Evolutionary conservation across 2,797 vertebrate species (phyloP).

Genomic region (Sebastes vulpes): DNA sequence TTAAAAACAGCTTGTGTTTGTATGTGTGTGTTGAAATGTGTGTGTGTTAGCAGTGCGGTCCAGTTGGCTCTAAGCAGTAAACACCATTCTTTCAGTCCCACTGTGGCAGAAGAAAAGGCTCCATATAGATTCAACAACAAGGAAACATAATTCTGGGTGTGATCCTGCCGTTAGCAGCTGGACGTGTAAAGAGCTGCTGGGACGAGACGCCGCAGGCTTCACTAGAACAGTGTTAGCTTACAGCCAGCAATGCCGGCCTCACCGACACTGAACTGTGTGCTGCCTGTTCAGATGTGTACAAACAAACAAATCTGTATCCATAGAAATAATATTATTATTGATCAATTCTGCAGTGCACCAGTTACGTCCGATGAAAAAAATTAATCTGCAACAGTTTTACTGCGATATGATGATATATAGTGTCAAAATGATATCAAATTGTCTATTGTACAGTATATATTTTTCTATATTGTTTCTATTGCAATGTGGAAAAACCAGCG

Average conservation of each 20-base stretch:
- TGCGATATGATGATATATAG: too few relatives aligned
- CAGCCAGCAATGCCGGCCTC: background rate
- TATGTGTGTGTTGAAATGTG: background rate
- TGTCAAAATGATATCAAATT: too few relatives aligned
- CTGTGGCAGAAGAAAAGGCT: conserved; percentile 72
- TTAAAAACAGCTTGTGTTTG: background rate
- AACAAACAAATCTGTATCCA: background rate
- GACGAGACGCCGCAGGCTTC: conserved; percentile 26
- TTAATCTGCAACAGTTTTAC: too few relatives aligned
- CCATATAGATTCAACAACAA: conserved; percentile 70
- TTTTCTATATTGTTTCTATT: too few relatives aligned
- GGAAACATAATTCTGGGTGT: conserved; percentile 58
- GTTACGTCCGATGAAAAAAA: background rate
- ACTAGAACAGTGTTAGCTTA: conserved; percentile 45
- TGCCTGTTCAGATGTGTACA: background rate
- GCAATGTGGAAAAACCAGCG: too few relatives aligned
- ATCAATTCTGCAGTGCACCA: background rate
- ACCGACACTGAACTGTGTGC: background rate
- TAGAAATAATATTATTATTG: background rate
- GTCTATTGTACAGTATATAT: too few relatives aligned
- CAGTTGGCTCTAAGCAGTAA: conserved; percentile 87
- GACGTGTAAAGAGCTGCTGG: conserved; percentile 51
- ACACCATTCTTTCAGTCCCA: conserved; percentile 85
- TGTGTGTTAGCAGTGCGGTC: conserved; percentile 35
- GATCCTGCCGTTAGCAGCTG: conserved; percentile 65